Conservation (phyloP, 2,797 vertebrate genomes). For the Vespertilio murinus region DNA sequence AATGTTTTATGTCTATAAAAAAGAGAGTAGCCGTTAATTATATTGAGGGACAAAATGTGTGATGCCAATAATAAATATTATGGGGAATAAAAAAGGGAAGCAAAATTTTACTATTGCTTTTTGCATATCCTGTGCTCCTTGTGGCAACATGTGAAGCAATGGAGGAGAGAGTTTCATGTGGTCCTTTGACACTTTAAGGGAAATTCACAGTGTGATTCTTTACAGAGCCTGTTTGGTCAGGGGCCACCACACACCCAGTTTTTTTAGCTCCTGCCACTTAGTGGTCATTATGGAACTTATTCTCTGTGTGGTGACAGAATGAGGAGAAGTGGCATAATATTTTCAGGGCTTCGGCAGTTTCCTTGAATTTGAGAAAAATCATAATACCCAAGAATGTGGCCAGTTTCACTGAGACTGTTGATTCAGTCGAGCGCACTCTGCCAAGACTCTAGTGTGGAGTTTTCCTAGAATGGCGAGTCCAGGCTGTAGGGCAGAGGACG, state of each 20-base stretch:
- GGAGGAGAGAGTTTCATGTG: constrained; percentile 26
- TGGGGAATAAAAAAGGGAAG: constrained; percentile 13
- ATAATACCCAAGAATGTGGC: constrained; percentile 26
- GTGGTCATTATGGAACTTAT: constrained; percentile 29
- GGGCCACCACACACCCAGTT: neutral
- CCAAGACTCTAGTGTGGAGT: neutral
- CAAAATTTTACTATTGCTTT: neutral
- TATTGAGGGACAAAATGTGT: constrained; percentile 51
- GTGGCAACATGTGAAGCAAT: neutral
- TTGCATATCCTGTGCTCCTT: neutral
- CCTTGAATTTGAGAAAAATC: constrained; percentile 48
- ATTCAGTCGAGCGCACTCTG: neutral
- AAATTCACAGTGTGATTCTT: constrained; percentile 16
- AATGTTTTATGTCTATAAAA: constrained; percentile 60
- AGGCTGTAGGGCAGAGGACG: neutral
- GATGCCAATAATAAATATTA: constrained; percentile 31
- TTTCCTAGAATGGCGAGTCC: neutral
- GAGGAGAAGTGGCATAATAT: neutral
- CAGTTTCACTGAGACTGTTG: constrained; percentile 3
- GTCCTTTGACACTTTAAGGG: constrained; percentile 40
- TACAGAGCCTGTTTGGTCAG: neutral
- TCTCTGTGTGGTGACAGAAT: constrained; percentile 40
- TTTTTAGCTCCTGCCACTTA: constrained; percentile 28
- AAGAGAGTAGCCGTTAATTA: constrained; percentile 50
- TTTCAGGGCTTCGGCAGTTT: constrained; percentile 38